phyloP scores from a whole-genome alignment of 2,888 invertebrate genomes.

The Synanthedon formicaeformis region DNA sequence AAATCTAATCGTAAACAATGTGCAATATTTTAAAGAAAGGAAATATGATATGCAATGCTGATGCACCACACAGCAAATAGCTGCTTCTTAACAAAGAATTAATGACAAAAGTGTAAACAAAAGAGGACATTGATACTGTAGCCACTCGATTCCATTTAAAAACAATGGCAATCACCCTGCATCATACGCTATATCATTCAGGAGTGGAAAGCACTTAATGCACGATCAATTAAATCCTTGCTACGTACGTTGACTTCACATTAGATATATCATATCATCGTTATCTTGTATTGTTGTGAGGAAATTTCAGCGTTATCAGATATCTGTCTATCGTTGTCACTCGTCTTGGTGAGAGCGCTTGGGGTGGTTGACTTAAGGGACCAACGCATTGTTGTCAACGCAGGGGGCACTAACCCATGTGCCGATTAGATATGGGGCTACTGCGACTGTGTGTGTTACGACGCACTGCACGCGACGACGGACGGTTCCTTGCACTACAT shows the following conservation, averaged over 20 bases:
- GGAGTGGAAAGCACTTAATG: background rate
- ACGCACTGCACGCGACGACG: background rate
- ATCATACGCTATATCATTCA: background rate
- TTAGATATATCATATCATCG: background rate
- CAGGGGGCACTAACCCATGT: conserved; percentile 66
- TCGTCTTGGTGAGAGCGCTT: background rate
- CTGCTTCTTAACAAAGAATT: no score
- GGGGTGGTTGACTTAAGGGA: conserved; percentile 24
- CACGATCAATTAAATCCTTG: background rate
- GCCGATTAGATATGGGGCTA: conserved; percentile 53
- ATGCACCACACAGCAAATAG: no score
- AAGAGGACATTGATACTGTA: background rate
- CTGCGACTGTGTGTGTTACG: no score
- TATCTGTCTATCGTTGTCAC: conserved; percentile 13
- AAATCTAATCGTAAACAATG: no score
- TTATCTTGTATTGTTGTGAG: background rate
- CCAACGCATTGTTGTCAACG: conserved; percentile 66
- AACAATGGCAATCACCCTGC: no score
- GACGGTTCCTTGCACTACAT: background rate
- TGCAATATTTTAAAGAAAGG: no score
- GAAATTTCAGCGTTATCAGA: background rate
- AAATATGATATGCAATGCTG: no score
- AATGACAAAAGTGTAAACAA: background rate
- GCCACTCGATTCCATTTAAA: background rate
- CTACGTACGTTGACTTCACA: background rate